A percentile compares a stretch with the other conserved stretches of the same genome.
phyloP scores from a whole-genome alignment of 2,113 vertebrate species.

The Hemicordylus capensis region DNA sequence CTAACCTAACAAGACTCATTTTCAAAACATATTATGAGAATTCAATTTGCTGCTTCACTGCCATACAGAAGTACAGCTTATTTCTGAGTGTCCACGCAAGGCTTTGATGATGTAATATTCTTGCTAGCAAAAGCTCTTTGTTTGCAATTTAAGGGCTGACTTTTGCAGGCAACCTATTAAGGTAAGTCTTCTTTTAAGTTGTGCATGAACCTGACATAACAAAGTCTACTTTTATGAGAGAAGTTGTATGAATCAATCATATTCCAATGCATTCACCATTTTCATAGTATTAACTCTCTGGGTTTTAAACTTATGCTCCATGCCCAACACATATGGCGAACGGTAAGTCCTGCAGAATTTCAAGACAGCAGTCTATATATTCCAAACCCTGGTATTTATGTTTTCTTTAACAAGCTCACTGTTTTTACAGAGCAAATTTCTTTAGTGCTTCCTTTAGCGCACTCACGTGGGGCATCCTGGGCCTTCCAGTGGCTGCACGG shows the following conservation, averaged over 20 bases:
- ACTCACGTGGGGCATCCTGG: no score
- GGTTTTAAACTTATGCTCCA: slow-evolving; percentile 15
- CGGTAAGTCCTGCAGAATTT: slow-evolving; percentile 22
- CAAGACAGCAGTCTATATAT: slow-evolving; percentile 12
- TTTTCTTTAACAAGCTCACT: slow-evolving; percentile 56
- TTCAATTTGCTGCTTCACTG: slow-evolving; percentile 89
- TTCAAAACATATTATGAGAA: slow-evolving; percentile 83
- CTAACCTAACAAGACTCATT: slow-evolving; percentile 83
- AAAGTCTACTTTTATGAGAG: slow-evolving; percentile 30
- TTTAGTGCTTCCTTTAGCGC: slow-evolving; percentile 45
- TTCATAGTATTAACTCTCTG: slow-evolving; percentile 27
- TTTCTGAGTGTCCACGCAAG: slow-evolving; percentile 60
- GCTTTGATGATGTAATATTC: slow-evolving; percentile 54
- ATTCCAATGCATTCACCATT: slow-evolving; percentile 24
- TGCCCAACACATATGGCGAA: slow-evolving; percentile 36
- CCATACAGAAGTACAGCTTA: slow-evolving; percentile 67
- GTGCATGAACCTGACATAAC: slow-evolving; percentile 28
- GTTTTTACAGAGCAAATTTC: slow-evolving; percentile 45
- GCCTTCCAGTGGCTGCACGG: no score
- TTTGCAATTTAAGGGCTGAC: slow-evolving; percentile 60
- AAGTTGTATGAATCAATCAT: slow-evolving; percentile 38
- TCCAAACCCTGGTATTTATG: slow-evolving; percentile 46
- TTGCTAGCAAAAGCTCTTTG: slow-evolving; percentile 60
- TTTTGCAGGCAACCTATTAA: slow-evolving; percentile 51
- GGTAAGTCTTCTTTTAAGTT: slow-evolving; percentile 35